Conservation (phyloP, 2,113 vertebrate genomes). For the Sinocyclocheilus maitianheensis region DNA sequence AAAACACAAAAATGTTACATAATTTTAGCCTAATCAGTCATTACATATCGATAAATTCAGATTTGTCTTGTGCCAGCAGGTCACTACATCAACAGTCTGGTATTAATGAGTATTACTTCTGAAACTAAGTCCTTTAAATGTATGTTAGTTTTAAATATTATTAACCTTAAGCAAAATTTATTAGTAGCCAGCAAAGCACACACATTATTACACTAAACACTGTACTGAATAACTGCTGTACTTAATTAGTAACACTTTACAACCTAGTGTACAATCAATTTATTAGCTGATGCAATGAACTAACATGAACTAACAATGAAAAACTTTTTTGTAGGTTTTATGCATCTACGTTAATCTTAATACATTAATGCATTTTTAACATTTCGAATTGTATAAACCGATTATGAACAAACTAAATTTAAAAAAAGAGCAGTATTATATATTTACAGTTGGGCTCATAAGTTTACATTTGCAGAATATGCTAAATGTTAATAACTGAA, state of each 20-base stretch:
- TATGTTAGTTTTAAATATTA: background rate
- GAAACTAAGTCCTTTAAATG: no score
- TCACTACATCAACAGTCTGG: background rate
- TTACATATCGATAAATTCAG: background rate
- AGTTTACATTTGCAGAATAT: no score
- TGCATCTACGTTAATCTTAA: background rate
- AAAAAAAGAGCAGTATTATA: no score
- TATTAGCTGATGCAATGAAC: background rate
- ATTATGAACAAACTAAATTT: no score
- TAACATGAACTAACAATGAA: background rate
- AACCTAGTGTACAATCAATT: background rate
- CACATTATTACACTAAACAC: background rate
- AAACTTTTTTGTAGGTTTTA: background rate
- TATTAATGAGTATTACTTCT: no score
- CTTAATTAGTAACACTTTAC: background rate
- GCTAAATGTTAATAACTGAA: no score
- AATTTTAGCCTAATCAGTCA: background rate
- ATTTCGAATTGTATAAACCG: background rate
- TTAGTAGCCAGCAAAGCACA: background rate
- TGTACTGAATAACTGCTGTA: background rate
- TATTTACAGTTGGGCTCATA: no score
- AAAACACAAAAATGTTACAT: background rate
- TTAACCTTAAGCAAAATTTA: background rate
- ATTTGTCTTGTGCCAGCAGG: background rate
- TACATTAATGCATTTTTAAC: background rate